Base-by-base conservation (phyloP, 2,888 invertebrate genomes). In the Drosophila subquinaria region DNA sequence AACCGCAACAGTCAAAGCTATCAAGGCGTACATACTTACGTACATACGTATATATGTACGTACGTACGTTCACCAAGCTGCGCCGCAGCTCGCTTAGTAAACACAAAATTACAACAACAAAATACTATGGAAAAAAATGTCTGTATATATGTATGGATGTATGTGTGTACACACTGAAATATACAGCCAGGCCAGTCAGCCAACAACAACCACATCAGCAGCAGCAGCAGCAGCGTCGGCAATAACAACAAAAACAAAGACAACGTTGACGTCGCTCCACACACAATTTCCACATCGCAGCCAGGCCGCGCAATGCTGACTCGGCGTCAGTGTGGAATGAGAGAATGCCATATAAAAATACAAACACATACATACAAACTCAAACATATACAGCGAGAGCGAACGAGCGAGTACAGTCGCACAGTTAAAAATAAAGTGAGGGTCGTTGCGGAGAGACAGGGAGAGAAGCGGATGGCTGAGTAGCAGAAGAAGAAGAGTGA, bases 381-480 rank as follows among this genome's bases (percentile, higher is more conserved):
- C 23, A 73, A 53, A 67, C 68, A 59, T 43, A 67, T 74, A 79
- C 66, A 79, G 61, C 89, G 87, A 86, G 81, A 80, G 75, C 79
- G 78, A 81, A 82, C 80, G 88, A 82, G 87, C 91, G 90, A 90
- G 90, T 90, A 90, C 90, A 90, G 90, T 90, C 90, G 85, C 90
- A 90, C 84, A 89, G 89, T 82, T 90, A 90, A 91, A 90, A 90
- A 91, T 90, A 90, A 90, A 90, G 89, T 80, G 65, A 76, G 73
- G 79, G 82, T 73, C 69, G 73, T 47, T 68, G 70, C 77, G 85
- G 68, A 48, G 74, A 56, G 68, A 69, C 48, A 56, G 68, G 48
- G 77, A 61, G 67, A 65, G 74, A 47, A 67, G 36, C 33, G 70
- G 50, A 47, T 55, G 55, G 73, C 40, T 60, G 75, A 77, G 73